Evolutionary conservation across 2,113 vertebrate genomes (phyloP).

Genomic region (Phoenicopterus ruber): DNA sequence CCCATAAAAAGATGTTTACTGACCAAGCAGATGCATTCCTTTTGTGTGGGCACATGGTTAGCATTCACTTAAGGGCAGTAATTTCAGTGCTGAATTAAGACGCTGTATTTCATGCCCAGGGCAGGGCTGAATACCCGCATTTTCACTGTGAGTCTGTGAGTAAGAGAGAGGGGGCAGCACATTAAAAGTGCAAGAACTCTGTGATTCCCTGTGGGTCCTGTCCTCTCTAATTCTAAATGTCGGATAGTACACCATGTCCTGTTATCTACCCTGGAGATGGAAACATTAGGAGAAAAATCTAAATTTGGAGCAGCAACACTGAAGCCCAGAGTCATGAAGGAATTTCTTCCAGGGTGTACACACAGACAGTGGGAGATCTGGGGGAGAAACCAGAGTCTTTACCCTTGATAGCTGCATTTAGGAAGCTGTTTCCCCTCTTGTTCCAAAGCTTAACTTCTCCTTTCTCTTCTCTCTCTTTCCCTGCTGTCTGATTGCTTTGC

Average conservation of each 20-base stretch:
- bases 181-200: not conserved
- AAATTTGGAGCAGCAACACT: not conserved
- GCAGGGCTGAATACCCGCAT: not conserved
- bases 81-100: not conserved
- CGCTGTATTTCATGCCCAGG: not conserved
- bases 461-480: not conserved
- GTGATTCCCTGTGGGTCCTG: not conserved
- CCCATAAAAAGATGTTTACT: not conserved
- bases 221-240: not conserved
- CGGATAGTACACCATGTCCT: not conserved
- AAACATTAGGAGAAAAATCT: not conserved
- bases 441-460: not conserved
- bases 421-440: not conserved
- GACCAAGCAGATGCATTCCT: constrained; percentile 4
- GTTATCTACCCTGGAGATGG: not conserved
- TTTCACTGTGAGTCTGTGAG: not conserved
- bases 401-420: not conserved
- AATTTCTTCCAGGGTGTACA: not conserved
- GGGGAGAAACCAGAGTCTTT: not conserved
- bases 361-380: not conserved
- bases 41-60: not conserved
- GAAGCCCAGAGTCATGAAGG: not conserved
- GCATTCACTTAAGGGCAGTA: not conserved
- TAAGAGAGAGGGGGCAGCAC: not conserved
- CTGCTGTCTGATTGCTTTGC: not conserved